Base-by-base conservation (phyloP, 2,113 vertebrate species). In the Malurus alboscapulatus region DNA sequence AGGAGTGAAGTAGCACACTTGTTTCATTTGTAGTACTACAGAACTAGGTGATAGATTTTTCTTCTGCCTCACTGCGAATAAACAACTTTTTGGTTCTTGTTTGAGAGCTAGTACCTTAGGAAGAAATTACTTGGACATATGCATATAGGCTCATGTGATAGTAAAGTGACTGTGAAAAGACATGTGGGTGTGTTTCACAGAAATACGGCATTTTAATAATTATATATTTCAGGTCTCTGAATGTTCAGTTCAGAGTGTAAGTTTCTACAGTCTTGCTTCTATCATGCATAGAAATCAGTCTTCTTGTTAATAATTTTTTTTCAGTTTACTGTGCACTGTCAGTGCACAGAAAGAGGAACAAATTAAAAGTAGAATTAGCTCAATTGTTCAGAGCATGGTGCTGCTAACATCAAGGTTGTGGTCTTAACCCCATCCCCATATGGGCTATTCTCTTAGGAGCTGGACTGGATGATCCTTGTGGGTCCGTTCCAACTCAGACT, bases 151-250 rank as follows among this genome's bases (percentile, higher is more conserved):
- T 63, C 17, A 14, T 47, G 14, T 61, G 26, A 26, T 68, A 40
- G 7, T 72, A 21, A 87, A 66, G 17, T 61, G 15, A n/a, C n/a
- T 22, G 34, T 50, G 34, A 71, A 57, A 77, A 51, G 11, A 69
- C 74, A 42, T 30, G 21, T 6, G 7, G 11, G 6, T 71, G 5
- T 55, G 16, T 48, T 40, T 86, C 55, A 78, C 8, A 81, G 25
- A 78, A 83, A 47, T 48, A 6, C 59, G 42, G 7, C 72, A 36
- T 82, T 77, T 76, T 36, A 36, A 61, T 77, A 50, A 15, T 77
- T 54, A 47, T 1, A 0, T 67, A 48, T 63, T 75, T 91, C 10
- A 42, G 1, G 1, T n/a, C 10, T 67, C 0, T 57, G 16, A 59
- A 30, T 44, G 6, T 38, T 38, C 38, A 38, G 38, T 38, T 38